Conservation (phyloP, 2,888 invertebrate species). For the Polydrusus cervinus region DNA sequence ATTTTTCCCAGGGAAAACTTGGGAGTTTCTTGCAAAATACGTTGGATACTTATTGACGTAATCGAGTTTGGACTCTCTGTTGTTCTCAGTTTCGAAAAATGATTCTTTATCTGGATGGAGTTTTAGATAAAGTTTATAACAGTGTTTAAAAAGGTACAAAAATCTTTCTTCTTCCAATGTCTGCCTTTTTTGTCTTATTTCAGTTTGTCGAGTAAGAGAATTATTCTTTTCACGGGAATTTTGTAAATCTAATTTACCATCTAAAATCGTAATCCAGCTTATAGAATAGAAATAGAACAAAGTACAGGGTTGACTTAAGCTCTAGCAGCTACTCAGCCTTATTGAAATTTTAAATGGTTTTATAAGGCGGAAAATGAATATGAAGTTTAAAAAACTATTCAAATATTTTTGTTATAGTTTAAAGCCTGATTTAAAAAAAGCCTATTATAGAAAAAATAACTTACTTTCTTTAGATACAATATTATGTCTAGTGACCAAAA, state of each 20-base stretch:
- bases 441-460: not conserved
- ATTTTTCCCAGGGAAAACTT: slow-evolving; percentile 38
- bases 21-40: slow-evolving; percentile 47
- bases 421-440: no score
- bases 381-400: no score
- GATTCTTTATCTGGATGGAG: slow-evolving; percentile 47
- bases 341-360: no score
- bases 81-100: slow-evolving; percentile 48
- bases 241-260: slow-evolving; percentile 10
- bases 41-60: slow-evolving; percentile 50
- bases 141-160: slow-evolving; percentile 51
- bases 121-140: slow-evolving; percentile 53
- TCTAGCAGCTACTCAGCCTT: no score
- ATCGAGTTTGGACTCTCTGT: slow-evolving; percentile 52
- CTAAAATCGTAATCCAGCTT: slow-evolving; percentile 13
- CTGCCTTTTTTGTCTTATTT: slow-evolving; percentile 42
- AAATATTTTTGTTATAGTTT: no score
- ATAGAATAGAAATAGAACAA: not conserved
- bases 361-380: no score
- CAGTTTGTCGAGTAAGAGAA: slow-evolving; percentile 19
- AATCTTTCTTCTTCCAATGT: slow-evolving; percentile 47
- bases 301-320: no score
- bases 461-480: slow-evolving; percentile 37
- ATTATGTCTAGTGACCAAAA: slow-evolving; percentile 56
- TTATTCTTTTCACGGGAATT: not conserved